Percentiles rank a stretch among this genome's conserved stretches.
Conservation (phyloP, 2,888 invertebrate species). For the Apamea crenata region DNA sequence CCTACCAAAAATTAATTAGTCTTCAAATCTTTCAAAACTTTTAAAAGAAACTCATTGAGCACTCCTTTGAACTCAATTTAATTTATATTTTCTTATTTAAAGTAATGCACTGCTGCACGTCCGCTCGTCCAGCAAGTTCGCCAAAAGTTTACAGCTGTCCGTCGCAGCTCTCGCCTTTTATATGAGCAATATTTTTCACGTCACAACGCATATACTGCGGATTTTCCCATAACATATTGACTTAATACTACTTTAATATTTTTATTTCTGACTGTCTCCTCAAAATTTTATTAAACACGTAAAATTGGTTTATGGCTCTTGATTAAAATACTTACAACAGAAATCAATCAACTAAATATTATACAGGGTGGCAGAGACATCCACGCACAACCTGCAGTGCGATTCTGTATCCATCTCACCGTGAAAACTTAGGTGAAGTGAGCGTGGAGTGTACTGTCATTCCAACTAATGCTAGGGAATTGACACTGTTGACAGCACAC, state of each 20-base stretch:
- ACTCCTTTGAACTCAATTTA: not conserved
- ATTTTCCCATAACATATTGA: not conserved
- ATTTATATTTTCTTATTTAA: not conserved
- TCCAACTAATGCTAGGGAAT: too few species aligned
- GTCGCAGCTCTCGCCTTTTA: constrained; percentile 11
- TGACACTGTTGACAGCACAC: too few species aligned
- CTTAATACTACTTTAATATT: not conserved
- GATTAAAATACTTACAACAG: not conserved
- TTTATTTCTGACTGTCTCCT: not conserved
- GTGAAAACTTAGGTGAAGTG: too few species aligned
- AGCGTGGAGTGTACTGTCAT: too few species aligned
- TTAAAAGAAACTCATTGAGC: not conserved
- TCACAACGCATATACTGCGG: constrained; percentile 8
- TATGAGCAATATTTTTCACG: not conserved
- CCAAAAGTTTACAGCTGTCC: not conserved
- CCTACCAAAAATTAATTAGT: constrained; percentile 20
- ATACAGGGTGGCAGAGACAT: too few species aligned
- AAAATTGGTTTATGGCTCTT: not conserved
- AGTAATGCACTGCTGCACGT: constrained; percentile 39
- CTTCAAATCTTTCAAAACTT: not conserved
- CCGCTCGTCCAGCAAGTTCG: constrained; percentile 16
- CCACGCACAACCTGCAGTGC: too few species aligned
- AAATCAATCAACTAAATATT: too few species aligned
- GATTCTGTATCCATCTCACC: too few species aligned
- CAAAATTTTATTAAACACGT: not conserved